These are phyloP conservation scores for Rhorus exstirpatorius DNA, from an alignment of 2,888 invertebrate genomes.

Conservation along the genomic window DNA sequence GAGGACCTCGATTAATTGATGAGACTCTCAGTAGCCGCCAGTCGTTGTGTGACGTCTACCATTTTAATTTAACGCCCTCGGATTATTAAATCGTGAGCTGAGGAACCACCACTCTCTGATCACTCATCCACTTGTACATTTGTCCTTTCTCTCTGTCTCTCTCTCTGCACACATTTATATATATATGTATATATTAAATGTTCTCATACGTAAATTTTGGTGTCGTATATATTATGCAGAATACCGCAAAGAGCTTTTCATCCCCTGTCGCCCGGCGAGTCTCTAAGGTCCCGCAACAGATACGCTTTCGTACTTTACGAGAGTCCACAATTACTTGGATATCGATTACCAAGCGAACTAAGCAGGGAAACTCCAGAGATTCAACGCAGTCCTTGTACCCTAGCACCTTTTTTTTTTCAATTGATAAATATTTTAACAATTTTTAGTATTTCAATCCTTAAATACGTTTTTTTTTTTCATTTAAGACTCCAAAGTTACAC, in stretches of 20 bases:
- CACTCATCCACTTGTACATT: constrained; percentile 15
- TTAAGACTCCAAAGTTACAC: too few species aligned
- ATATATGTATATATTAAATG: constrained; percentile 16
- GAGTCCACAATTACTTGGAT: too few species aligned
- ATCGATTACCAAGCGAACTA: too few species aligned
- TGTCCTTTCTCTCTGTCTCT: constrained; percentile 25
- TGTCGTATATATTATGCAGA: constrained; percentile 49
- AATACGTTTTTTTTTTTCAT: too few species aligned
- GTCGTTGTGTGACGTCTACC: constrained; percentile 79
- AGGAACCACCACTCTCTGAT: constrained; percentile 54
- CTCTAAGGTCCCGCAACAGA: constrained; percentile 35
- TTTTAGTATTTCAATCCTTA: too few species aligned
- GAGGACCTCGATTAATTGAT: constrained; percentile 81
- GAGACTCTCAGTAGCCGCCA: constrained; percentile 83
- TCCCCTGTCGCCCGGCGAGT: constrained; percentile 53
- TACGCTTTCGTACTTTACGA: constrained; percentile 1
- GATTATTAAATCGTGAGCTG: constrained; percentile 79
- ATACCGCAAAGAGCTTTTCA: constrained; percentile 60
- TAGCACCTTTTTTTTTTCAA: too few species aligned
- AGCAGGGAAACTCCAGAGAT: too few species aligned
- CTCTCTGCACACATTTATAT: too few species aligned
- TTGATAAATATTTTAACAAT: too few species aligned
- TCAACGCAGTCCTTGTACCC: too few species aligned
- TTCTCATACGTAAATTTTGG: constrained; percentile 42
- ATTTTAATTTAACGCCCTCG: constrained; percentile 83